phyloP scores from a whole-genome alignment of 1,140 invertebrate species.

The Telenomus remus region DNA sequence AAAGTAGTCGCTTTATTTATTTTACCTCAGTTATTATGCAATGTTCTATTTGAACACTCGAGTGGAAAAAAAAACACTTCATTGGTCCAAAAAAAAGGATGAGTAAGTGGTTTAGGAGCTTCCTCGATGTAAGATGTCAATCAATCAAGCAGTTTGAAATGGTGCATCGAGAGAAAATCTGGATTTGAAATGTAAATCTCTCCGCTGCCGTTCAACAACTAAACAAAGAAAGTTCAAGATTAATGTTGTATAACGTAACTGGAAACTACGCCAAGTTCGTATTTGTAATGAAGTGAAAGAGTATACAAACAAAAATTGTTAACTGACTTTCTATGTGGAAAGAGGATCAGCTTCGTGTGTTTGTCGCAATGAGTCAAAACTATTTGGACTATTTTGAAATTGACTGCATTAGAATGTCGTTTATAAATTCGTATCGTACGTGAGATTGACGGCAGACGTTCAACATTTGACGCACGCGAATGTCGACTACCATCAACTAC shows the following conservation, averaged over 20 bases:
- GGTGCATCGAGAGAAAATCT: neutral
- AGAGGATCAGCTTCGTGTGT: neutral
- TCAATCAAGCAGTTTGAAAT: slow-evolving; percentile 12
- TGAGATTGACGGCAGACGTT: slow-evolving; percentile 39
- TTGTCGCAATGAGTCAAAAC: slow-evolving; percentile 1
- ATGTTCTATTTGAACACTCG: neutral
- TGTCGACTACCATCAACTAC: slow-evolving; percentile 21
- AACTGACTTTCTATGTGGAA: neutral
- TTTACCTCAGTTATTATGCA: slow-evolving; percentile 17
- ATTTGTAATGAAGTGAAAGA: too few relatives aligned
- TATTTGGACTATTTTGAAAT: slow-evolving; percentile 25
- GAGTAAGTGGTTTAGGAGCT: slow-evolving; percentile 7
- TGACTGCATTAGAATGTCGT: slow-evolving; percentile 41
- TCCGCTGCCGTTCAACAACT: too few relatives aligned
- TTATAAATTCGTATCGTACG: slow-evolving; percentile 33
- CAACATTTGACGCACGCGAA: slow-evolving; percentile 40
- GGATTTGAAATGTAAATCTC: too few relatives aligned
- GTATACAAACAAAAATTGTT: neutral
- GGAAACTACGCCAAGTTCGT: too few relatives aligned
- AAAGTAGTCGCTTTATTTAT: slow-evolving; percentile 28
- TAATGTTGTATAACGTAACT: too few relatives aligned
- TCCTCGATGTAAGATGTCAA: slow-evolving; percentile 20
- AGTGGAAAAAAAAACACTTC: too few relatives aligned
- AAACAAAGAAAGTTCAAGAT: too few relatives aligned
- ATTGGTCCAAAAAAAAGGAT: slow-evolving; percentile 25